A percentile compares a stretch with the other conserved stretches of the same genome.
phyloP scores from a whole-genome alignment of 2,797 vertebrate genomes.

The Amazonetta brasiliensis region DNA sequence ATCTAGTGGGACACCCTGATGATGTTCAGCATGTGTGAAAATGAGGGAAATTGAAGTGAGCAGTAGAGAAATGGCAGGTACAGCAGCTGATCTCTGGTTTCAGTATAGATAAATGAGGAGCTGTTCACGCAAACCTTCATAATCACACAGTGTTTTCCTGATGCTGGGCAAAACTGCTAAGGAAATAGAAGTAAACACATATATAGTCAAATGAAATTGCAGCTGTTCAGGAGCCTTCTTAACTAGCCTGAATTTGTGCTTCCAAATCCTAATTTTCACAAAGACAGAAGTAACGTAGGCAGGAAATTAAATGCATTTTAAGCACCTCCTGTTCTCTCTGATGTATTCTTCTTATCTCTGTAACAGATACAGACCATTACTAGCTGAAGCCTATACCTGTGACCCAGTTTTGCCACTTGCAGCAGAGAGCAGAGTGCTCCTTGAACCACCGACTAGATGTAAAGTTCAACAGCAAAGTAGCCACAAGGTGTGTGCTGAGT shows the following conservation, averaged over 20 bases:
- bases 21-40: not conserved
- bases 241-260: not conserved
- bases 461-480: not conserved
- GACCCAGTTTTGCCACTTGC: not conserved
- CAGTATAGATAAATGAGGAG: not conserved
- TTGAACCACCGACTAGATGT: accelerated
- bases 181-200: not conserved
- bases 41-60: not conserved
- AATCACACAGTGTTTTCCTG: not conserved
- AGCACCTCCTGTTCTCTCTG: not conserved
- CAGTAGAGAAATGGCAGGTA: not conserved
- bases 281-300: not conserved
- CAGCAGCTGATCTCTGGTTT: not conserved
- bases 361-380: not conserved
- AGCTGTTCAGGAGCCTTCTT: not conserved
- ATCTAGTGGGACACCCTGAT: not conserved
- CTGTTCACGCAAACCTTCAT: not conserved
- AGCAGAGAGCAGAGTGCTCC: not conserved
- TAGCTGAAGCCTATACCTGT: not conserved
- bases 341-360: not conserved
- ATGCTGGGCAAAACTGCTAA: not conserved
- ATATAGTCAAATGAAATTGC: not conserved
- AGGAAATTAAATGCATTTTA: not conserved
- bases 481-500: not conserved
- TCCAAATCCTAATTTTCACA: not conserved